These are phyloP conservation scores for Sebastolobus alascanus DNA, from an alignment of 2,797 vertebrate genomes.

Conservation along the genomic window DNA sequence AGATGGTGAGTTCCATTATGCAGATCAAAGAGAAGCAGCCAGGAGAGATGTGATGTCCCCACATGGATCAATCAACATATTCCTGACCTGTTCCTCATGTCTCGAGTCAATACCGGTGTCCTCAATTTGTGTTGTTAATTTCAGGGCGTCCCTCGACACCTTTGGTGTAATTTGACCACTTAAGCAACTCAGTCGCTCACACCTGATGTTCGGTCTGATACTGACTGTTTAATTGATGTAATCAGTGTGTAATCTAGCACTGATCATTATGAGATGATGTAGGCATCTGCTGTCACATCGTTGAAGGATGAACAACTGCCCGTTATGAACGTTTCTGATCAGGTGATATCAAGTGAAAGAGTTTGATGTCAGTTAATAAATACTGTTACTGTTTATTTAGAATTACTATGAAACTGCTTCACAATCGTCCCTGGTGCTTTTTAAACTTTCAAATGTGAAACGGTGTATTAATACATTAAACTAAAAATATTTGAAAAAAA, in stretches of 20 bases:
- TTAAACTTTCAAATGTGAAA: too few relatives aligned
- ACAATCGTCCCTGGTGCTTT: too few relatives aligned
- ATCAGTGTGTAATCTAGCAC: slow-evolving; percentile 9
- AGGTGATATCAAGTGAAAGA: too few relatives aligned
- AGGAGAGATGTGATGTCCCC: background rate
- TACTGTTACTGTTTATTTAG: too few relatives aligned
- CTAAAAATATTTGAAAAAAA: too few relatives aligned
- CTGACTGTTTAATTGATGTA: background rate
- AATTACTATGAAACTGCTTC: too few relatives aligned
- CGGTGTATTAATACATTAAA: too few relatives aligned
- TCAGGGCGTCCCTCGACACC: background rate
- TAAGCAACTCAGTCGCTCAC: background rate
- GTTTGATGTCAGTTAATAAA: too few relatives aligned
- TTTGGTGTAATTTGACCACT: background rate
- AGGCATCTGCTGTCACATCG: slow-evolving; percentile 20
- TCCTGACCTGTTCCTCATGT: background rate
- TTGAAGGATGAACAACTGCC: background rate
- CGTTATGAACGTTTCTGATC: too few relatives aligned
- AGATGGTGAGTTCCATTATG: background rate
- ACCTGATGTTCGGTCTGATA: too few relatives aligned
- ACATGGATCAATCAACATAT: background rate
- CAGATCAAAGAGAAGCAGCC: background rate
- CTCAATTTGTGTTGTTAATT: slow-evolving; percentile 10
- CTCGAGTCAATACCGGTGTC: background rate
- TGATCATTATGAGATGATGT: slow-evolving; percentile 23